These are phyloP conservation scores for Pipa parva DNA, from an alignment of 2,113 vertebrate species.

Conservation along the genomic window DNA sequence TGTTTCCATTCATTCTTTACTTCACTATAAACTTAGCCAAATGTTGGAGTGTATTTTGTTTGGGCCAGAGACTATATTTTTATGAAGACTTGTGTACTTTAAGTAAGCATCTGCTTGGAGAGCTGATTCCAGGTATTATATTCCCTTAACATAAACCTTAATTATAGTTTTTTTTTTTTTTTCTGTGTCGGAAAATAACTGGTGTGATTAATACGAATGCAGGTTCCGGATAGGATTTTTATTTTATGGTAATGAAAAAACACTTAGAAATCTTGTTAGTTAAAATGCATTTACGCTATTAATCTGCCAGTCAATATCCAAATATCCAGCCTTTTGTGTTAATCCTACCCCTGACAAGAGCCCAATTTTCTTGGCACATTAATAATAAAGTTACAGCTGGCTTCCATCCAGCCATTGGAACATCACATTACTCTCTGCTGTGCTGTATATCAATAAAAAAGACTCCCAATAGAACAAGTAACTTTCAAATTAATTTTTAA, in stretches of 20 bases:
- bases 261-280: neutral
- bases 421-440: neutral
- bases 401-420: neutral
- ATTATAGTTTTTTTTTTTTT: slow-evolving; percentile 16
- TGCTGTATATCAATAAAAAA: neutral
- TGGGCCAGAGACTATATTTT: slow-evolving; percentile 18
- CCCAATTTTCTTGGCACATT: too few species aligned
- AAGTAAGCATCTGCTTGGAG: slow-evolving; percentile 26
- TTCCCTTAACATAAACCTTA: slow-evolving; percentile 7
- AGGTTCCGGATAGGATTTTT: neutral
- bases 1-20: slow-evolving; percentile 31
- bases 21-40: slow-evolving; percentile 15
- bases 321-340: neutral
- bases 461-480: neutral
- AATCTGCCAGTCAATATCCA: neutral
- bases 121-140: neutral
- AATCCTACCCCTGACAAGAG: neutral
- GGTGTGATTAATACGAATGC: neutral
- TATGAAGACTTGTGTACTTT: slow-evolving; percentile 23
- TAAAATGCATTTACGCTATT: neutral
- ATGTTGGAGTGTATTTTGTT: slow-evolving; percentile 17
- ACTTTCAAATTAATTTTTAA: neutral
- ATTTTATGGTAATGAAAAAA: neutral
- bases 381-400: neutral
- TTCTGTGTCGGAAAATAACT: slow-evolving; percentile 11